A percentile compares a stretch with the other conserved stretches of the same genome.
Conservation (phyloP, 2,113 vertebrate species). For the Hemibates koningsi region DNA sequence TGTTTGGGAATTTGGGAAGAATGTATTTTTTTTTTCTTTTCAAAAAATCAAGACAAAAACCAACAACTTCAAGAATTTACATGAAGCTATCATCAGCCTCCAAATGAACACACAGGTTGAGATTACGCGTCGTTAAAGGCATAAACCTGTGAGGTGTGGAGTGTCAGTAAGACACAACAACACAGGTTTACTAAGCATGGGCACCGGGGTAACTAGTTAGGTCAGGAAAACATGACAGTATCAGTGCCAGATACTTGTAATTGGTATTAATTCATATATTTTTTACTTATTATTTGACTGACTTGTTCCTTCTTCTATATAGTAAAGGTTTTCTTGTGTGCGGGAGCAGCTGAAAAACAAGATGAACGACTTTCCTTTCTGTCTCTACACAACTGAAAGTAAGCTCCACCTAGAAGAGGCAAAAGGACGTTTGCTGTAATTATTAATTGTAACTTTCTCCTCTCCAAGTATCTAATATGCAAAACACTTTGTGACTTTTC, state of each 20-base stretch:
- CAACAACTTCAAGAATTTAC: not conserved
- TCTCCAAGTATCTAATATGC: not conserved
- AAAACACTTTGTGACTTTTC: not conserved
- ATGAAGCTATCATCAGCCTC: not conserved
- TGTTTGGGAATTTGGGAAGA: not conserved
- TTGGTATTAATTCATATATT: not conserved
- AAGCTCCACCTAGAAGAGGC: not conserved
- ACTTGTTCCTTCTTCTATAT: not conserved
- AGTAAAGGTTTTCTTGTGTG: not conserved
- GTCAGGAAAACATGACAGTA: not conserved
- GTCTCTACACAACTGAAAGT: not conserved
- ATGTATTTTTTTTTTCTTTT: not conserved
- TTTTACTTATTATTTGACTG: not conserved
- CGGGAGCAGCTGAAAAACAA: not conserved
- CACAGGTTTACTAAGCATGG: not conserved
- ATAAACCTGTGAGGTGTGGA: not conserved
- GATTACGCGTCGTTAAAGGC: fast-evolving
- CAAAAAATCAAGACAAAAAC: not conserved
- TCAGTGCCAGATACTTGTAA: not conserved
- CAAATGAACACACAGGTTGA: not conserved
- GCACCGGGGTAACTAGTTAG: not conserved
- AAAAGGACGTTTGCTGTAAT: not conserved
- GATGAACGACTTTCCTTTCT: not conserved
- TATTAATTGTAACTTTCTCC: not conserved
- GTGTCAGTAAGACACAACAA: not conserved